These are phyloP conservation scores for Clarias platycephalus DNA, from an alignment of 2,797 vertebrate species.

Conservation along the genomic window DNA sequence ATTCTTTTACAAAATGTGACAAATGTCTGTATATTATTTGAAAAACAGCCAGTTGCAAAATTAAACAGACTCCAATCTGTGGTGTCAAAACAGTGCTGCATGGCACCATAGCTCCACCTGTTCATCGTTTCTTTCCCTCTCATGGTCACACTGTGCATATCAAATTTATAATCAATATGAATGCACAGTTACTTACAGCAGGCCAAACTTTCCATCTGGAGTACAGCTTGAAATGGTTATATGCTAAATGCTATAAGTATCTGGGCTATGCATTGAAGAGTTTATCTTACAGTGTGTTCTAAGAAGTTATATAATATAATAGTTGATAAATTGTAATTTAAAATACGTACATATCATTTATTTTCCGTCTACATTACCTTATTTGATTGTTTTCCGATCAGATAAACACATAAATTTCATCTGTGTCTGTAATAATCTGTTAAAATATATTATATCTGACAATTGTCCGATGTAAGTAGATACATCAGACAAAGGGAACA, in stretches of 20 bases:
- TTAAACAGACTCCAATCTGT: background rate
- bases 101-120: background rate
- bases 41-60: background rate
- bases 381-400: no score
- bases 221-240: background rate
- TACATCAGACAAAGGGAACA: no score
- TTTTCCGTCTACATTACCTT: no score
- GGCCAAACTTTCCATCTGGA: background rate
- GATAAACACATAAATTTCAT: no score
- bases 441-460: no score
- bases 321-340: no score
- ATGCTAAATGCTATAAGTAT: background rate
- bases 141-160: background rate
- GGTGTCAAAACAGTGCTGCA: constrained; percentile 2
- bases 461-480: no score
- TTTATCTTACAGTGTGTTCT: no score
- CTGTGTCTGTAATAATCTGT: no score
- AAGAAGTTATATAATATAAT: no score
- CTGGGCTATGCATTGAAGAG: background rate
- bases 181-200: background rate
- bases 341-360: no score
- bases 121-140: background rate
- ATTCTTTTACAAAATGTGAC: background rate
- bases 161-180: background rate
- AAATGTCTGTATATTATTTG: background rate